Percentiles rank a stretch among this genome's conserved stretches.
Evolutionary conservation across 2,113 vertebrate species (phyloP).

Genomic region (Tricholaema leucomelas): DNA sequence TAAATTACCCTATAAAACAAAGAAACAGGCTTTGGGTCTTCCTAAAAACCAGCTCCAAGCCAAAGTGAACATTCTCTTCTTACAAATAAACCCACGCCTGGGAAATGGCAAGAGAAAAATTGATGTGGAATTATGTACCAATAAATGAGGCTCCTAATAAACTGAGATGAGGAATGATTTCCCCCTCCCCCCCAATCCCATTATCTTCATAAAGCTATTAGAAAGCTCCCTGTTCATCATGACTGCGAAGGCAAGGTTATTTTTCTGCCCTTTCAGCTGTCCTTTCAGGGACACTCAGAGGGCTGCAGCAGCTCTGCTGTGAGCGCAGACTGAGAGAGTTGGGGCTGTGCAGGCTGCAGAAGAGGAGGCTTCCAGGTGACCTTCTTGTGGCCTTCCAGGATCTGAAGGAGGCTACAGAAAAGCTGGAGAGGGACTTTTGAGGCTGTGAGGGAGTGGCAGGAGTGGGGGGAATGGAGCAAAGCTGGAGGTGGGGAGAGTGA

Average conservation of each 20-base stretch:
- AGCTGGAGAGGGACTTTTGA: too few species aligned
- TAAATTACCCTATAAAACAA: conserved; percentile 25
- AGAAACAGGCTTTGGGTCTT: background rate
- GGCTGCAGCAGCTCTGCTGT: too few species aligned
- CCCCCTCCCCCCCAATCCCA: background rate
- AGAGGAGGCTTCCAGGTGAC: too few species aligned
- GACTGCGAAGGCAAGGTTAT: background rate
- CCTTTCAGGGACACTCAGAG: too few species aligned
- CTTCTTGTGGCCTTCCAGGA: too few species aligned
- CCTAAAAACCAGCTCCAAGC: background rate
- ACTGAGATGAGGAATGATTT: background rate
- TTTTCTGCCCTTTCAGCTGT: too few species aligned
- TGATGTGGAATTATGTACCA: background rate
- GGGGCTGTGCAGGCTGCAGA: too few species aligned
- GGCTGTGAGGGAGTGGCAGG: too few species aligned
- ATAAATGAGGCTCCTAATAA: background rate
- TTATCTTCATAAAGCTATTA: conserved; percentile 13
- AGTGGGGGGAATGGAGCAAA: too few species aligned
- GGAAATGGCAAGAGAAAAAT: conserved; percentile 18
- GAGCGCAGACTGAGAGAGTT: too few species aligned
- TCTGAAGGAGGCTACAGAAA: too few species aligned
- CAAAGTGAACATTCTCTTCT: background rate
- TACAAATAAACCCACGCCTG: background rate
- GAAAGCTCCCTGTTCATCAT: background rate
- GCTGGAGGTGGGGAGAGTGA: too few species aligned